These are phyloP conservation scores for Sphinx pinastri DNA, from an alignment of 2,888 invertebrate species.

Conservation along the genomic window DNA sequence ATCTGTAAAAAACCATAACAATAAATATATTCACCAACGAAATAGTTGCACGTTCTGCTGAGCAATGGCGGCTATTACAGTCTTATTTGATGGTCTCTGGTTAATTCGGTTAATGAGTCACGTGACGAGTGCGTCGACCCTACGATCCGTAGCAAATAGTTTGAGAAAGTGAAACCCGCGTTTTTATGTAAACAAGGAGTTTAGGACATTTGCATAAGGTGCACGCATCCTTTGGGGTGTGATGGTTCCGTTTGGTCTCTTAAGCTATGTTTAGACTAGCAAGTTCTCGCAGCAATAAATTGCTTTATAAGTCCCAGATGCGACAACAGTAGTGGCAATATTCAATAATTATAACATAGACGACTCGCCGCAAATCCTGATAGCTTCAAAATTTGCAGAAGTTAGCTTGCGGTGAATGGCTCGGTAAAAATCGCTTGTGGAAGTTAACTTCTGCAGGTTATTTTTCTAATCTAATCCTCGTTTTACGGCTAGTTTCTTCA, in stretches of 20 bases:
- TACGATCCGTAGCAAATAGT: constrained; percentile 47
- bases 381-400: too few species aligned
- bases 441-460: too few species aligned
- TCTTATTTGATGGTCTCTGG: not conserved
- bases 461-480: too few species aligned
- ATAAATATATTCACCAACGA: not conserved
- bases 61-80: not conserved
- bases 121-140: constrained; percentile 31
- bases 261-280: too few species aligned
- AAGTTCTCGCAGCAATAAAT: too few species aligned
- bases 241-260: not conserved
- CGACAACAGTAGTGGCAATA: too few species aligned
- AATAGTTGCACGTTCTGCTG: not conserved
- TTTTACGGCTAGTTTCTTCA: too few species aligned
- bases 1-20: not conserved
- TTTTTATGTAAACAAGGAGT: constrained; percentile 46
- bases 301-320: too few species aligned
- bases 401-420: too few species aligned
- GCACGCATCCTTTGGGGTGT: constrained; percentile 32
- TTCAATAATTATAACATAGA: too few species aligned
- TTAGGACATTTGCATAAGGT: constrained; percentile 48
- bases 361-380: too few species aligned
- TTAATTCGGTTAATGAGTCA: constrained; percentile 20
- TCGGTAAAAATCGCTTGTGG: too few species aligned
- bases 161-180: constrained; percentile 49